A percentile compares a stretch with the other conserved stretches of the same genome.
Conservation (phyloP, 2,797 vertebrate genomes). For the Cossypha heuglini region DNA sequence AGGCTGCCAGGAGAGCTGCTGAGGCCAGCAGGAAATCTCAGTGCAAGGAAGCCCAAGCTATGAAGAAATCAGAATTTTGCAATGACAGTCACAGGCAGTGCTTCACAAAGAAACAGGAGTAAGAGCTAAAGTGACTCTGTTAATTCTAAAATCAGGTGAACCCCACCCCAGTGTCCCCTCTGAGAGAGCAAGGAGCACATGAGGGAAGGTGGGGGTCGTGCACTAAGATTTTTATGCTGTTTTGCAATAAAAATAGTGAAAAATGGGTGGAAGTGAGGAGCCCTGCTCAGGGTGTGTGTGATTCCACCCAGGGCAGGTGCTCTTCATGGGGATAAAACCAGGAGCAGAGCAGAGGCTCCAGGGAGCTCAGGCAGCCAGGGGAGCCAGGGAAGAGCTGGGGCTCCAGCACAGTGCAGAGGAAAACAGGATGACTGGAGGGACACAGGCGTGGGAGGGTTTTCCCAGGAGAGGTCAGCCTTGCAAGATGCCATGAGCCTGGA, state of each 20-base stretch:
- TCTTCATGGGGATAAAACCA: background rate
- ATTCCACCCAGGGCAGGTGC: background rate
- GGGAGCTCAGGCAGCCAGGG: background rate
- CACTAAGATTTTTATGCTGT: background rate
- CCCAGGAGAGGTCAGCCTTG: background rate
- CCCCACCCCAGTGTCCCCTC: background rate
- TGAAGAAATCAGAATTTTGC: background rate
- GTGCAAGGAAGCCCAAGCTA: background rate
- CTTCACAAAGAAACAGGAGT: background rate
- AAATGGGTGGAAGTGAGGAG: background rate
- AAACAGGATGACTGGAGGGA: background rate
- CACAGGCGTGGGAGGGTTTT: background rate
- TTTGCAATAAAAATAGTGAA: background rate
- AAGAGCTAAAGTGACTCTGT: background rate
- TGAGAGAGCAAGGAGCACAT: background rate
- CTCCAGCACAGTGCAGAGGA: background rate
- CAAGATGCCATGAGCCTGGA: background rate
- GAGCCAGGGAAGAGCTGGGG: background rate
- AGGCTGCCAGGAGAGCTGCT: background rate
- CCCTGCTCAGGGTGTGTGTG: background rate
- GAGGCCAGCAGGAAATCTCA: background rate
- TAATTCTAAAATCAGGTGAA: background rate
- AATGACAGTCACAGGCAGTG: background rate
- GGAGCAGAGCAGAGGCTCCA: background rate
- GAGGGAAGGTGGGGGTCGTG: background rate